These are phyloP conservation scores for Tiliqua scincoides DNA, from an alignment of 2,113 vertebrate genomes.

Conservation along the genomic window DNA sequence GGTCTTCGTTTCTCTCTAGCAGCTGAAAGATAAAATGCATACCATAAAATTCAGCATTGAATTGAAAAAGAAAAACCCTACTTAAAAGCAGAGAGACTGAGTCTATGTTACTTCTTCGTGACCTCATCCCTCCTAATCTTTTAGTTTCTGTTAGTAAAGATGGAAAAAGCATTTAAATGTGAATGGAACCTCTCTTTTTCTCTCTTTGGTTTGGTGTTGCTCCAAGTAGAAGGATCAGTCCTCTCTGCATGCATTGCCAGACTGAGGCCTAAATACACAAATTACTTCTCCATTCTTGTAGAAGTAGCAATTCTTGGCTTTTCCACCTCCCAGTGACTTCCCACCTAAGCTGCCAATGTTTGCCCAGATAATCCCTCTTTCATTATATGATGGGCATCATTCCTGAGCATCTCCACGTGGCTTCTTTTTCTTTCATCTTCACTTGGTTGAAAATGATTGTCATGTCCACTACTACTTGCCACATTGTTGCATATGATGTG, in stretches of 20 bases:
- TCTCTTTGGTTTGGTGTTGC: conserved; percentile 1
- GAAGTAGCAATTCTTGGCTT: background rate
- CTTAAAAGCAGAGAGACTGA: background rate
- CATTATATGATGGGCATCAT: background rate
- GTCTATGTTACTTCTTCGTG: conserved; percentile 16
- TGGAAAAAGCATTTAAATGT: background rate
- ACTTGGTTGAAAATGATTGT: background rate
- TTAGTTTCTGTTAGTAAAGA: conserved; percentile 22
- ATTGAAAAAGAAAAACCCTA: background rate
- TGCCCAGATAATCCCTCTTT: background rate
- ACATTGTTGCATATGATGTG: background rate
- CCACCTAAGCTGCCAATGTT: background rate
- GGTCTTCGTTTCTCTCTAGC: conserved; percentile 35
- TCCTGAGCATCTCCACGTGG: background rate
- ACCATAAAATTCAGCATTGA: conserved; percentile 18
- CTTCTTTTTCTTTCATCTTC: background rate
- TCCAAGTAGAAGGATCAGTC: background rate
- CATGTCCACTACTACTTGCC: background rate
- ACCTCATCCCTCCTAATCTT: background rate
- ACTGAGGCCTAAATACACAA: background rate
- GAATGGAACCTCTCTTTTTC: background rate
- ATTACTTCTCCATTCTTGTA: background rate
- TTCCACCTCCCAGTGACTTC: background rate
- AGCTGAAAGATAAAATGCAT: conserved; percentile 33
- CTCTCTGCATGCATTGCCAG: background rate